Evolutionary conservation across 2,113 vertebrate species (phyloP).

Genomic region (Gila orcuttii): DNA sequence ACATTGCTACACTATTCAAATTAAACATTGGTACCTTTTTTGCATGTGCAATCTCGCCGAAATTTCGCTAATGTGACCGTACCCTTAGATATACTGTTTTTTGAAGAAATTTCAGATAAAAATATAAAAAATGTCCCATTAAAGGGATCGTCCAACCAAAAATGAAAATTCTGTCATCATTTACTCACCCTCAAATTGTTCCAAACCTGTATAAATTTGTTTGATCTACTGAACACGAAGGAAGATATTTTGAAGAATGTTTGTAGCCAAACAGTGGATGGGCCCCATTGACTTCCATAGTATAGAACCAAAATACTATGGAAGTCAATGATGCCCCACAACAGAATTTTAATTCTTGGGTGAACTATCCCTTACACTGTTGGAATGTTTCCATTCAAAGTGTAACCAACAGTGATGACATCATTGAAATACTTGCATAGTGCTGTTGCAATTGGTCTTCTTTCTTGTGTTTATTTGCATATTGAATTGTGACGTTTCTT

Average conservation of each 20-base stretch:
- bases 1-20: not conserved
- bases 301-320: too few species aligned
- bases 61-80: too few species aligned
- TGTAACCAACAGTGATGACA: not conserved
- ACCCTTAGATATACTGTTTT: not conserved
- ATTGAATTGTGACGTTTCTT: not conserved
- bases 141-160: too few species aligned
- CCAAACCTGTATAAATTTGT: too few species aligned
- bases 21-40: not conserved
- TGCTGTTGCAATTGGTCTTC: not conserved
- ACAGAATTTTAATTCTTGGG: too few species aligned
- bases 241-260: too few species aligned
- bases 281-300: too few species aligned
- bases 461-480: not conserved
- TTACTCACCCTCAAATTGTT: too few species aligned
- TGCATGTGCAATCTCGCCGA: not conserved
- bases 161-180: too few species aligned
- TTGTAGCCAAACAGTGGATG: too few species aligned
- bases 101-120: not conserved
- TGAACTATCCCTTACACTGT: not conserved
- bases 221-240: too few species aligned
- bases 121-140: not conserved
- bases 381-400: not conserved
- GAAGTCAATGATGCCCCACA: too few species aligned
- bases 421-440: not conserved